These are phyloP conservation scores for Bombyx huttoni DNA, from an alignment of 2,888 invertebrate species.

Conservation along the genomic window DNA sequence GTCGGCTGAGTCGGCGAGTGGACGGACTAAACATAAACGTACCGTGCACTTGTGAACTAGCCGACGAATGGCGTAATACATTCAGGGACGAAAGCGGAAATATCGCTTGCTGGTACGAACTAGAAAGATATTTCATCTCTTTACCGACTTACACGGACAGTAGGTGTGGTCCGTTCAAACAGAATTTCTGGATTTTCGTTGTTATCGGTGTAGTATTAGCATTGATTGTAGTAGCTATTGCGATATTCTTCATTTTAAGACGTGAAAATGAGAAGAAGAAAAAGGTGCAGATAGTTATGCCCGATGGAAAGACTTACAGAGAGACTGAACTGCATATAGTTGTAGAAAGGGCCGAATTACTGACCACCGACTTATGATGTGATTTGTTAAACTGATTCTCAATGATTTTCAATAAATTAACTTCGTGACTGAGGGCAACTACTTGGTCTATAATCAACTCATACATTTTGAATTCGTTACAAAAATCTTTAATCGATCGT, in stretches of 20 bases:
- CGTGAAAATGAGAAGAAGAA: constrained; percentile 70
- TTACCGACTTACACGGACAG: constrained; percentile 50
- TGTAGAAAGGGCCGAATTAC: constrained; percentile 85
- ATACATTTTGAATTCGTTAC: too few species aligned
- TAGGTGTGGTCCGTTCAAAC: constrained; percentile 54
- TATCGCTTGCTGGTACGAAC: constrained; percentile 50
- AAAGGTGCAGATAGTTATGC: constrained; percentile 80
- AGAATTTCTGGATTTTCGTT: constrained; percentile 60
- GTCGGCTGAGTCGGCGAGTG: constrained; percentile 69
- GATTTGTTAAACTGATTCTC: neutral
- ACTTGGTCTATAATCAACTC: too few species aligned
- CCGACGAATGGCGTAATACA: constrained; percentile 44
- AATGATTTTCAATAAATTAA: too few species aligned
- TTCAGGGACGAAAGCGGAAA: constrained; percentile 44
- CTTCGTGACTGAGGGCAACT: too few species aligned
- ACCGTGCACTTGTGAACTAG: constrained; percentile 71
- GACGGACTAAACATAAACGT: constrained; percentile 73
- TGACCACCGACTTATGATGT: constrained; percentile 81
- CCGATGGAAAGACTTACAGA: constrained; percentile 85
- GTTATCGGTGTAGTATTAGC: constrained; percentile 59
- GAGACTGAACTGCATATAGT: constrained; percentile 91
- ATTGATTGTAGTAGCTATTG: constrained; percentile 54
- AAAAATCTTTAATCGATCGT: too few species aligned
- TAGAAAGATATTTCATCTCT: constrained; percentile 47
- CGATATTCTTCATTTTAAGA: constrained; percentile 55